A percentile compares a stretch with the other conserved stretches of the same genome.
These are phyloP conservation scores for Anguilla marmorata DNA, from an alignment of 2,797 vertebrate species.

Conservation along the genomic window DNA sequence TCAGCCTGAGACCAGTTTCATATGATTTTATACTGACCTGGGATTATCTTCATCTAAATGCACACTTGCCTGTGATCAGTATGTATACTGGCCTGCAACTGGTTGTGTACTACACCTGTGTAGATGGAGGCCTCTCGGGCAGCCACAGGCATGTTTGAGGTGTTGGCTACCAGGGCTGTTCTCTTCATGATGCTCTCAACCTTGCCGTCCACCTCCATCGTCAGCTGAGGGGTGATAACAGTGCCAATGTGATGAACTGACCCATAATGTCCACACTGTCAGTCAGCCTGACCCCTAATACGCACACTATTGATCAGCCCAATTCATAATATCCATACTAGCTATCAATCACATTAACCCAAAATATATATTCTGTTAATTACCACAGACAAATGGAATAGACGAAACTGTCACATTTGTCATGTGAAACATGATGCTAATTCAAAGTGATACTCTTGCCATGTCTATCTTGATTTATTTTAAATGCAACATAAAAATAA, in stretches of 20 bases:
- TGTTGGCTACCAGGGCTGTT: conserved; percentile 95
- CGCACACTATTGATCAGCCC: not conserved
- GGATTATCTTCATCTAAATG: not conserved
- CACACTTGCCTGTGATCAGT: not conserved
- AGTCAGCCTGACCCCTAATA: conserved; percentile 13
- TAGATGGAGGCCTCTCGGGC: conserved; percentile 98
- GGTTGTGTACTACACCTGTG: conserved; percentile 76
- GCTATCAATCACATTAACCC: not conserved
- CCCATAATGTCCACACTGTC: not conserved
- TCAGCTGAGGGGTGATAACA: conserved; percentile 74
- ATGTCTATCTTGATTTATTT: not conserved
- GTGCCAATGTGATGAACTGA: conserved; percentile 40
- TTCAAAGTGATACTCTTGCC: not conserved
- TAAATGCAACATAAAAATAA: not conserved
- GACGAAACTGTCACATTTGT: not conserved
- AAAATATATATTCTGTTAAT: not conserved
- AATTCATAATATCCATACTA: not conserved
- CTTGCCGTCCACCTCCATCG: conserved; percentile 97
- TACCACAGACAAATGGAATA: not conserved
- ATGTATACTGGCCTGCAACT: not conserved
- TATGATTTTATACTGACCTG: not conserved
- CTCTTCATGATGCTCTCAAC: conserved; percentile 98
- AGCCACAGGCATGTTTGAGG: conserved; percentile 99
- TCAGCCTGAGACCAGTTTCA: not conserved
- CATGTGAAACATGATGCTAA: not conserved